Percentiles rank a stretch among this genome's conserved stretches.
Conservation (phyloP, 2,888 invertebrate species). For the Spilarctia lutea region DNA sequence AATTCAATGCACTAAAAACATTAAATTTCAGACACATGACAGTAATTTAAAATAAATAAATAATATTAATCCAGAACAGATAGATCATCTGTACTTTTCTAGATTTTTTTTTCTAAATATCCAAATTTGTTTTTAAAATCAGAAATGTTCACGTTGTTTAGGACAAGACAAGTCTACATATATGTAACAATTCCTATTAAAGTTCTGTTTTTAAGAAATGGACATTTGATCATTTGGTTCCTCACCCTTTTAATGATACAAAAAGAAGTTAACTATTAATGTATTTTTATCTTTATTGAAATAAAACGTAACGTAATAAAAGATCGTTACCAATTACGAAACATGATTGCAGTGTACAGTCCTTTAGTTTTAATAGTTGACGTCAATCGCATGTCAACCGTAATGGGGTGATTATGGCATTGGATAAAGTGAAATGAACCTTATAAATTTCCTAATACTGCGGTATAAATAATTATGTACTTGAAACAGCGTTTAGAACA, state of each 20-base stretch:
- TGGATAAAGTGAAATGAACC: no score
- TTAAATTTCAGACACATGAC: neutral
- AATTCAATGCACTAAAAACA: neutral
- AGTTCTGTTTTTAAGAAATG: neutral
- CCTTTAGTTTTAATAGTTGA: conserved; percentile 1
- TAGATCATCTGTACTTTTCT: neutral
- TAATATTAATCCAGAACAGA: neutral
- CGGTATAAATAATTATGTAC: neutral
- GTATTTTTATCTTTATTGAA: neutral
- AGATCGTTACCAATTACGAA: neutral
- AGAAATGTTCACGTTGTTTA: neutral
- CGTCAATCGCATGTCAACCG: conserved; percentile 6
- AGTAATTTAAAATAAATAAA: neutral
- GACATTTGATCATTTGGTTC: neutral
- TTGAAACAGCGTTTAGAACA: no score
- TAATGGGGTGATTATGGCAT: neutral
- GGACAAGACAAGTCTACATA: neutral
- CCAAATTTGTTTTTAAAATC: neutral
- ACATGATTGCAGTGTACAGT: conserved; percentile 1
- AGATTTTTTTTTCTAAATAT: neutral
- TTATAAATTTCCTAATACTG: no score
- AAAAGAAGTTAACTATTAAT: neutral
- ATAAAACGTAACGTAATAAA: neutral
- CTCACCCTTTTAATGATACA: neutral
- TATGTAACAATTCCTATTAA: neutral